Evolutionary conservation across 2,888 invertebrate genomes (phyloP).

Genomic region (Limnephilus auricula): DNA sequence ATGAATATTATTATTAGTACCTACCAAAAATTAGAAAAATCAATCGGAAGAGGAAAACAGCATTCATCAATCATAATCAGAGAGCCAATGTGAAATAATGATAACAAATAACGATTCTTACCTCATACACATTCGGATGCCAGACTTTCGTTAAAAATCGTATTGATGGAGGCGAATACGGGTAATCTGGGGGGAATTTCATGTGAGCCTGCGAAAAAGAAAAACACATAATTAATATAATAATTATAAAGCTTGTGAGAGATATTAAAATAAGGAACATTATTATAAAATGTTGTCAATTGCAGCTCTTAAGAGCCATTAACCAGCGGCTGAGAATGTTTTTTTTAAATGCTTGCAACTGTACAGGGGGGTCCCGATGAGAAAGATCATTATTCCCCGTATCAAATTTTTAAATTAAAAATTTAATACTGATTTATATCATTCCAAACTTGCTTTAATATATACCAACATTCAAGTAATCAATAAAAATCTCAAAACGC

Average conservation of each 20-base stretch:
- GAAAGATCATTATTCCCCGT: too few species aligned
- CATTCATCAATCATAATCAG: background rate
- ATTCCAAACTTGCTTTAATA: too few species aligned
- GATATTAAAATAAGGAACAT: background rate
- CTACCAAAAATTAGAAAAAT: background rate
- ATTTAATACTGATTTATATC: too few species aligned
- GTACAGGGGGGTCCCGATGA: too few species aligned
- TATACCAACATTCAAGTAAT: too few species aligned
- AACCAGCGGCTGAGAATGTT: too few species aligned
- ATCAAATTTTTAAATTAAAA: too few species aligned
- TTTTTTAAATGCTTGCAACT: too few species aligned
- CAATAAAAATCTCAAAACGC: too few species aligned
- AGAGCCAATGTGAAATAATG: background rate
- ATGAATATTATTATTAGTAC: background rate
- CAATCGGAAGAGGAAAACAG: background rate
- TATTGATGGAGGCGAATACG: slow-evolving; percentile 98
- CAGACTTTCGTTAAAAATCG: slow-evolving; percentile 99
- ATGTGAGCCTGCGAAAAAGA: slow-evolving; percentile 92
- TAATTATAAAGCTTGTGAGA: background rate
- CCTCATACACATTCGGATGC: slow-evolving; percentile 99
- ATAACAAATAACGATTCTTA: slow-evolving; percentile 75
- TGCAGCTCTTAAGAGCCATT: too few species aligned
- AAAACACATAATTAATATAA: background rate
- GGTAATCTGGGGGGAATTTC: slow-evolving; percentile 99
- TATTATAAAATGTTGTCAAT: background rate